phyloP scores from a whole-genome alignment of 2,888 invertebrate genomes.

The Cephus rjabovi region DNA sequence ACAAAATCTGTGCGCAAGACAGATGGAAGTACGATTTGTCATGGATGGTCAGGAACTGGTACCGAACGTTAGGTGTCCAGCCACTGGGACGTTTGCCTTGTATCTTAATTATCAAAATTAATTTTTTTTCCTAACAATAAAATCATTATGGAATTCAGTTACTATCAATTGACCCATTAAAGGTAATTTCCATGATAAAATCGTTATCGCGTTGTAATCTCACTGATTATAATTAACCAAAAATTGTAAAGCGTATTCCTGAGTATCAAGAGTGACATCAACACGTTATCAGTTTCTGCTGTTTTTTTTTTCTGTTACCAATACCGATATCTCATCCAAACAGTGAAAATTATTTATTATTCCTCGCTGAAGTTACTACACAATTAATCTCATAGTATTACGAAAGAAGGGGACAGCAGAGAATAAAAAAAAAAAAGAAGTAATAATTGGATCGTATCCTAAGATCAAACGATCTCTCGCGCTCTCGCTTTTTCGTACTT shows the following conservation, averaged over 20 bases:
- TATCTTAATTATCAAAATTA: not conserved
- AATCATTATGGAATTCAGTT: not conserved
- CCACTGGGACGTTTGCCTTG: no score
- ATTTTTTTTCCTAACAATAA: not conserved
- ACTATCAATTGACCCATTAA: not conserved
- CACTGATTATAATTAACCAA: not conserved
- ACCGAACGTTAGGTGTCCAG: no score
- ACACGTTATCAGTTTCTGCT: not conserved
- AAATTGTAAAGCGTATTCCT: not conserved
- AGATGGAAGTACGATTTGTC: no score
- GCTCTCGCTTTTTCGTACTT: not conserved
- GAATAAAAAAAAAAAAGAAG: slow-evolving; percentile 14
- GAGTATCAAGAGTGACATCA: not conserved
- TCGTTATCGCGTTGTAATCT: not conserved
- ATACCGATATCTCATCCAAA: slow-evolving; percentile 18
- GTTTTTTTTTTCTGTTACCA: not conserved
- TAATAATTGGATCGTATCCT: slow-evolving; percentile 20
- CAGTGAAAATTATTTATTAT: slow-evolving; percentile 29
- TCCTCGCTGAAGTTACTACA: slow-evolving; percentile 35
- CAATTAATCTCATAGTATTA: slow-evolving; percentile 39
- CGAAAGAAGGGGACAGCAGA: slow-evolving; percentile 23
- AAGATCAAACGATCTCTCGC: slow-evolving; percentile 33
- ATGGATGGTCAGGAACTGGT: no score
- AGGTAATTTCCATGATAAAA: not conserved
- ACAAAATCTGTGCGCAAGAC: no score